Conservation (phyloP, 2,113 vertebrate species). For the Nothobranchius furzeri region DNA sequence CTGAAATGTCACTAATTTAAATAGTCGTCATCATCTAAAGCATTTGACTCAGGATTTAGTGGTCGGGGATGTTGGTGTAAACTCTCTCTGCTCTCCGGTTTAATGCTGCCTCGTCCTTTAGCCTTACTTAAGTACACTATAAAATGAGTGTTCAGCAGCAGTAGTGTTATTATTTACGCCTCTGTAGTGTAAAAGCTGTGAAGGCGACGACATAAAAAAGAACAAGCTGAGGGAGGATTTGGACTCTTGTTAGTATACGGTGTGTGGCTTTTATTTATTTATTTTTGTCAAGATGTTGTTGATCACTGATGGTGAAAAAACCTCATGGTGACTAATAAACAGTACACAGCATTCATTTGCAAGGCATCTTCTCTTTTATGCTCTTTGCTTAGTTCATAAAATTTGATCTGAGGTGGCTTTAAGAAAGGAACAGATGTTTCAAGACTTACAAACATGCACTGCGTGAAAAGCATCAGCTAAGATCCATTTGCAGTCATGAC, state of each 20-base stretch:
- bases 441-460: slow-evolving; percentile 18
- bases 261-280: not conserved
- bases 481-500: slow-evolving; percentile 4
- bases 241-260: slow-evolving; percentile 30
- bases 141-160: slow-evolving; percentile 47
- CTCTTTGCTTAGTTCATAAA: slow-evolving; percentile 26
- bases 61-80: slow-evolving; percentile 43
- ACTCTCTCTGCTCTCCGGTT: slow-evolving; percentile 47
- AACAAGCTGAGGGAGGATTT: slow-evolving; percentile 13
- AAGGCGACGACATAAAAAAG: slow-evolving; percentile 28
- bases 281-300: slow-evolving; percentile 11
- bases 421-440: not conserved
- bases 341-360: slow-evolving; percentile 42
- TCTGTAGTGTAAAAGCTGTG: slow-evolving; percentile 35
- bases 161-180: slow-evolving; percentile 39
- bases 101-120: slow-evolving; percentile 43
- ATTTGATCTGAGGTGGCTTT: slow-evolving; percentile 1
- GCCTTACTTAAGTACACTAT: slow-evolving; percentile 39
- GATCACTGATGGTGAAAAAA: slow-evolving; percentile 46
- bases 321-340: slow-evolving; percentile 55
- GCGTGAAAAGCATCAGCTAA: slow-evolving; percentile 10
- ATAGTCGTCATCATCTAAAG: slow-evolving; percentile 30
- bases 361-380: not conserved
- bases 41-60: slow-evolving; percentile 61
- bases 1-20: slow-evolving; percentile 33